Base-by-base conservation (phyloP, 2,113 vertebrate species). In the Corythornis madagascariensis region DNA sequence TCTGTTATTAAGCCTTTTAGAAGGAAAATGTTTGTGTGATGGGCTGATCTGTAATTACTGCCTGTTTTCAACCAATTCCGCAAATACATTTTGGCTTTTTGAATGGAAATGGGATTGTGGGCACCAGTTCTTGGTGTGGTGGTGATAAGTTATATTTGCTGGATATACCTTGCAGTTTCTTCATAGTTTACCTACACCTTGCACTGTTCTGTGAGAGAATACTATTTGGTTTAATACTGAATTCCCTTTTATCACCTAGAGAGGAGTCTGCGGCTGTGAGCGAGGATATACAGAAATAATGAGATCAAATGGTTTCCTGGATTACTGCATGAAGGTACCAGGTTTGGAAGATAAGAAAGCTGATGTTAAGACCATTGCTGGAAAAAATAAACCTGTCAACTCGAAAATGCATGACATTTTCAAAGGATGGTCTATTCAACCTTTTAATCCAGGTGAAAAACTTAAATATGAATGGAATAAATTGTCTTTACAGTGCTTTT, bases 271-370 rank as follows among this genome's bases (percentile, higher is more conserved):
- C 73, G 98, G 99, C 60, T 99, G 99, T 95, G 99, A 99, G 96
- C 98, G 95, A 86, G 99, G 99, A 73, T 99, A 99, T 76, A 99
- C 97, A 5, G 99, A 99, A 97, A 99, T 99, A 92, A 99, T 99
- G 99, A 99, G 98, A 96, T 98, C 98, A 50, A 98, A 99, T 82
- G 99, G 99, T n/a, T 97, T 99, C 94, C 97, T 99, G 97, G 99
- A 99, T 98, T 99, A 99, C 97, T 99, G 99, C 96, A 98, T 99
- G 96, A 99, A 98, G 97, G 98, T 99, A n/a, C 99, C 99, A 2
- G 98, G 98, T 75, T 97, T 97, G 28, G 99, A 99, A 97, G 98
- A 98, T 97, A 99, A 99, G 97, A 99, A 99, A 96, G 99, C 99
- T 29, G 99, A 99, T 77, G 99, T 99, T 93, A 99, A 99, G 98